Base-by-base conservation (phyloP, 1,140 invertebrate genomes). In the Metopolophium dirhodum region DNA sequence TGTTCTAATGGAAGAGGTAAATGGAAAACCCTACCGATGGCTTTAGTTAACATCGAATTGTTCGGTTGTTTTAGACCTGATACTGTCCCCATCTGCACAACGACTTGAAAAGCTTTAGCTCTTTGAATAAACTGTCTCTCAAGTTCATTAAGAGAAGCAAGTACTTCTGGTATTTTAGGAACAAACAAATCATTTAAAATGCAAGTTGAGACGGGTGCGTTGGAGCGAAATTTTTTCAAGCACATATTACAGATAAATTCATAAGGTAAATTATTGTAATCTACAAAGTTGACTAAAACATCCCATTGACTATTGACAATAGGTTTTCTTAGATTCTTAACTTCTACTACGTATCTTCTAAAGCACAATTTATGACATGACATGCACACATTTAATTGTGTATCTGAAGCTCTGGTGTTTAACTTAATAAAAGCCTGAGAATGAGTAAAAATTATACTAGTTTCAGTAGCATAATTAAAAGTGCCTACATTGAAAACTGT, bases 91-190 rank as follows among this genome's bases (percentile, higher is more conserved):
- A 85, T 85, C 37, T 37, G 77, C 82, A 94, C 93, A 77, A 95
- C 94, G 26, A 94, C 93, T 94, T 95, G 94, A 94, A 95, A 95
- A 37, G 95, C 94, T 94, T 95, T 95, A 26, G 94, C 95, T 94
- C 94, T 93, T 94, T 95, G 94, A 86, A 95, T 95, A 91, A 95
- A 93, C 9, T 94, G 94, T 93, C 94, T 94, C 93, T 95, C 94
- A 90, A 94, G 94, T 45, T 94, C 91, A 94, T 95, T 95, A 61
- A 95, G 94, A 37, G 26, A 41, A 47, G 45, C 8, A 87, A 95
- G 91, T 92, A 93, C 94, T 30, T 94, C 8, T 57, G 94, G 94
- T 23, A 85, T 61, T 26, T 93, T 54, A 68, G n/a, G 45, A 41
- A 93, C 57, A 77, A 93, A 41, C 7, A 94, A 77, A 68, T 94